Base-by-base conservation (phyloP, 2,113 vertebrate species). In the Equus quagga region DNA sequence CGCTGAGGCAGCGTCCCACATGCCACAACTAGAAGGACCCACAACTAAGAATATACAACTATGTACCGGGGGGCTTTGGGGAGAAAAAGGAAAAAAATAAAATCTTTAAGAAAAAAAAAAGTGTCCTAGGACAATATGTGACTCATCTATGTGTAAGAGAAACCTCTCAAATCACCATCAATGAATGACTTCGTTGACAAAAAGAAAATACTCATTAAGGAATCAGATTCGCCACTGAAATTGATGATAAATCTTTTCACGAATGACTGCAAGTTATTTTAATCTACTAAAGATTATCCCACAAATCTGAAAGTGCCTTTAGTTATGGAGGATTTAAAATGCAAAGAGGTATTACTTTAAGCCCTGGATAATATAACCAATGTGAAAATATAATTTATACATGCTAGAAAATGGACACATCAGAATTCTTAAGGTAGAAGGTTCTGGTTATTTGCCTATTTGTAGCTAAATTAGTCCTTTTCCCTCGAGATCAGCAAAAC, bases 61-160 rank as follows among this genome's bases (percentile, higher is more conserved):
- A 41, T 41, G 36, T 41, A 41, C 36, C 36, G 36, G 36, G 36
- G 36, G 36, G 3, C 36, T 41, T 41, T 41, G 36, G 36, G 36
- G 36, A 41, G 36, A 41, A 41, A 41, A 41, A 41, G 36, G 36
- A 41, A 41, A 41, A 41, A 41, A 41, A 41, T 41, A 41, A 41
- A 41, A 41, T 41, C 36, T 41, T 41, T 41, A 41, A 41, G 36
- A 41, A 41, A 41, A 41, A 41, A 41, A 44, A 87, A 92, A 93
- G 4, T 36, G 78, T 81, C 88, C 7, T 54, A 97, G 89, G 54
- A 94, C 24, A 21, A 97, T 94, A 96, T 67, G 72, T 51, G 13
- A 90, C 13, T 19, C 49, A 82, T 5, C 9, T 75, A n/a, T 46
- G 13, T 44, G 8, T 36, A 88, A 94, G 33, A 79, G 10, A 95